These are phyloP conservation scores for Acrocephalus arundinaceus DNA, from an alignment of 2,113 vertebrate genomes.

Conservation along the genomic window DNA sequence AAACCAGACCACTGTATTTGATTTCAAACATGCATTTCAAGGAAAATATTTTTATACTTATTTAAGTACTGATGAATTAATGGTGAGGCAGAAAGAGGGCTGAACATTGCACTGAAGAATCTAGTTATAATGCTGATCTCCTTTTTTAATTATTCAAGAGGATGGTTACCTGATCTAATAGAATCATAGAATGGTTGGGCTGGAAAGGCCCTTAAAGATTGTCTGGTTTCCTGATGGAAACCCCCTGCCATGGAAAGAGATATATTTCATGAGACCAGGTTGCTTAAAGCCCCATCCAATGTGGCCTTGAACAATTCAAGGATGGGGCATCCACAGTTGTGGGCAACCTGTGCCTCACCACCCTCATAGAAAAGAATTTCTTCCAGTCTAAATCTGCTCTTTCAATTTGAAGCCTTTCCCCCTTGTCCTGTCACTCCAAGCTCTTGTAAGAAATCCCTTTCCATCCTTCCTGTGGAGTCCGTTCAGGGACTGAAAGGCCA, in stretches of 20 bases:
- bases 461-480: not conserved
- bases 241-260: not conserved
- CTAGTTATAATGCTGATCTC: not conserved
- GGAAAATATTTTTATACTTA: slow-evolving; percentile 50
- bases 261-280: not conserved
- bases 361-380: not conserved
- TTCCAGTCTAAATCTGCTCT: not conserved
- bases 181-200: not conserved
- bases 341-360: not conserved
- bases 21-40: slow-evolving; percentile 35
- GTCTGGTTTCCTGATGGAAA: not conserved
- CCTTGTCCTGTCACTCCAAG: not conserved
- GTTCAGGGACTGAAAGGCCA: not conserved
- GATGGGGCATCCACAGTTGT: not conserved
- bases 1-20: not conserved
- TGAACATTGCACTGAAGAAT: not conserved
- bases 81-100: not conserved
- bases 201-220: not conserved
- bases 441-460: not conserved
- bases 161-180: not conserved
- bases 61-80: slow-evolving; percentile 45
- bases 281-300: not conserved
- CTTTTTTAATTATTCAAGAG: not conserved
- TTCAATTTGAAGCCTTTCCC: not conserved
- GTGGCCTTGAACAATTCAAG: not conserved